Percentiles rank a stretch among this genome's conserved stretches.
These are phyloP conservation scores for Netelia virgata DNA, from an alignment of 2,888 invertebrate species.

Conservation along the genomic window DNA sequence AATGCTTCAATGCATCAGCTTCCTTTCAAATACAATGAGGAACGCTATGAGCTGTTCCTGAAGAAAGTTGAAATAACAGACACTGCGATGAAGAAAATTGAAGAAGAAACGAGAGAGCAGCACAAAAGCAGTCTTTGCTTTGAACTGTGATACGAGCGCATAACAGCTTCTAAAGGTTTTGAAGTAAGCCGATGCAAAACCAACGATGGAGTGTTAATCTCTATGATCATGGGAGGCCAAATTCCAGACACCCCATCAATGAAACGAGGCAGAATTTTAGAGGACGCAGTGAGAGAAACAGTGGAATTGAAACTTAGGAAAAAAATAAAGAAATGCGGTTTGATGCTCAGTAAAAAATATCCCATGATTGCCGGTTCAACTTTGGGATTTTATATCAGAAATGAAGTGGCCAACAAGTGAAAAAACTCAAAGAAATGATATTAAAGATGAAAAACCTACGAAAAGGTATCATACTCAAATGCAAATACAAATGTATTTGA, in stretches of 20 bases:
- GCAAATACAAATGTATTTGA: conserved; percentile 3
- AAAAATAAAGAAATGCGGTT: conserved; percentile 27
- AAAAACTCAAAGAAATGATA: neutral
- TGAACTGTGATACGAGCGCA: conserved; percentile 77
- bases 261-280: conserved; percentile 34
- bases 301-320: conserved; percentile 26
- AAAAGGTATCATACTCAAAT: neutral
- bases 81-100: neutral
- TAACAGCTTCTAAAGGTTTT: conserved; percentile 77
- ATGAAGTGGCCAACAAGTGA: conserved; percentile 64
- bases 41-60: neutral
- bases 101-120: neutral
- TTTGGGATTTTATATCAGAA: conserved; percentile 60
- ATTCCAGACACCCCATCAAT: conserved; percentile 65
- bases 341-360: conserved; percentile 40
- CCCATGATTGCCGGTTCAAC: conserved; percentile 58
- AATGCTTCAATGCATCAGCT: neutral
- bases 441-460: neutral
- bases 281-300: conserved; percentile 40
- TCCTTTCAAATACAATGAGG: neutral
- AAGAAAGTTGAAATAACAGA: too few species aligned
- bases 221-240: conserved; percentile 71
- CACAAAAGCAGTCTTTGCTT: conserved; percentile 69
- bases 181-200: conserved; percentile 76
- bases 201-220: conserved; percentile 70